Evolutionary conservation across 2,888 invertebrate genomes (phyloP), one percentile per base, ranked within the genome.

Genomic region (Netelia melanura): DNA sequence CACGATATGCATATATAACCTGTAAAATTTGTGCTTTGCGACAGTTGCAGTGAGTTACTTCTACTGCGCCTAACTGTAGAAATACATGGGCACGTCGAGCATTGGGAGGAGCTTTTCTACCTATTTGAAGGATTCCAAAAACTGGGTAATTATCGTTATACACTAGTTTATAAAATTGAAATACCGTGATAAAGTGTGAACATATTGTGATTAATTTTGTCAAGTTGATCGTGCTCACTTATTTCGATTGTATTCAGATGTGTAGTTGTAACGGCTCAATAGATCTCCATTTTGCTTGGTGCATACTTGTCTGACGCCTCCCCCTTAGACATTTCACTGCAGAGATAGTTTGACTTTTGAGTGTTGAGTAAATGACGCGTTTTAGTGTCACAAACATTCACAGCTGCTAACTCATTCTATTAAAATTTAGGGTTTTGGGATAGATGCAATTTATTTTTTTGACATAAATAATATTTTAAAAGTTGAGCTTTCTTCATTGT

Each of bases 211-310:
- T 21, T 17, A 58, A 17, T 58, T 3, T 21, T 21, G 21, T n/a
- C 21, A 9, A 17, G 11, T 17, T 21, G 9, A 58, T 23, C 21
- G 21, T 21, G 25, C n/a, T 14, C 3, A 17, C 44, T 56, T n/a
- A 8, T 11, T 30, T 64, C n/a, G 10, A 14, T 54, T 8, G 23
- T n/a, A 64, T 25, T 81, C 48, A 52, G 64, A 8, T 43, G 17
- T 54, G 17, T 5, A 58, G 14, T 14, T 43, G 17, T 6, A 14
- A 17, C 30, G 43, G 48, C 25, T 61, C 25, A 23, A 77, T 44
- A 52, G 67, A 74, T 76, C 81, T 71, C 81, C 81, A 76, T 76
- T 62, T 76, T 76, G 76, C 44, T 76, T 71, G 8, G 52, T 61
- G 38, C 77, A 78, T 56, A 56, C n/a, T 21, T 21, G 10, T 58